Percentiles rank a stretch among this genome's conserved stretches.
Conservation (phyloP, 2,797 vertebrate genomes). For the Scleropages formosus region DNA sequence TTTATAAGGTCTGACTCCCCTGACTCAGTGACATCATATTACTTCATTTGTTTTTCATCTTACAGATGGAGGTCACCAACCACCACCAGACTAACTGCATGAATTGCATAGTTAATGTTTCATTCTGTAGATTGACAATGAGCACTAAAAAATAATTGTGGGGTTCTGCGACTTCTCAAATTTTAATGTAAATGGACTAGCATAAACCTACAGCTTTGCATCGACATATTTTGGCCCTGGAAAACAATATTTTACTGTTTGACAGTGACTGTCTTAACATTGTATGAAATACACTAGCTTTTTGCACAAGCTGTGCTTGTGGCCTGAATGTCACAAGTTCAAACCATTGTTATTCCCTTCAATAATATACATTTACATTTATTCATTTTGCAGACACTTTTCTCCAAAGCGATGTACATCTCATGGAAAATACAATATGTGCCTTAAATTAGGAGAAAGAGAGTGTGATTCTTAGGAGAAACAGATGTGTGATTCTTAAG, state of each 20-base stretch:
- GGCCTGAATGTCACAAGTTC: neutral
- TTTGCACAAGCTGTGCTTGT: neutral
- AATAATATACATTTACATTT: too few species aligned
- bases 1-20: neutral
- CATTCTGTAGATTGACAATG: neutral
- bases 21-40: slow-evolving; percentile 7
- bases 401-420: too few species aligned
- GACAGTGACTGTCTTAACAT: neutral
- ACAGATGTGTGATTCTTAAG: too few species aligned
- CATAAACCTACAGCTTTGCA: neutral
- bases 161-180: neutral
- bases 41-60: slow-evolving; percentile 14
- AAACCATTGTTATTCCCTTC: neutral
- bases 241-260: neutral
- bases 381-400: too few species aligned
- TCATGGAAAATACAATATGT: too few species aligned
- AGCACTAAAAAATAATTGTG: neutral
- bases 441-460: too few species aligned
- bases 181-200: neutral
- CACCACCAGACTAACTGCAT: neutral
- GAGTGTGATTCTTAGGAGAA: too few species aligned
- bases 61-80: neutral
- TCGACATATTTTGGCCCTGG: neutral
- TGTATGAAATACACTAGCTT: neutral
- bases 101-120: neutral